Conservation (phyloP, 2,113 vertebrate species). For the Halichoeres trimaculatus region DNA sequence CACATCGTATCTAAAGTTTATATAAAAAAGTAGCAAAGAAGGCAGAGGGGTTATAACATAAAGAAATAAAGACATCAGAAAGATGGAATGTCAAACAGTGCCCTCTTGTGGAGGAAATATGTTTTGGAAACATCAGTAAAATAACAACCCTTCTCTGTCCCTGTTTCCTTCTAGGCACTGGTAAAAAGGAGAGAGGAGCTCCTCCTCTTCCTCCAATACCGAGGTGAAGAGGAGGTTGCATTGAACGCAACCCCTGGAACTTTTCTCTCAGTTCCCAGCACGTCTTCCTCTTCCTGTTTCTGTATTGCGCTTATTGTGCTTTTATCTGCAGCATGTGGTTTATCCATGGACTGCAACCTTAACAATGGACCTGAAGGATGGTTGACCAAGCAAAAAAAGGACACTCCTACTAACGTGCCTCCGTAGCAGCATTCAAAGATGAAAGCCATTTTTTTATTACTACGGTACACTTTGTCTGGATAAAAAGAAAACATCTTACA, state of each 20-base stretch:
- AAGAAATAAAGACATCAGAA: too few relatives aligned
- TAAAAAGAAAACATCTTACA: constrained; percentile 1
- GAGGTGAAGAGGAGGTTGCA: constrained; percentile 86
- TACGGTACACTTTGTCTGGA: constrained; percentile 32
- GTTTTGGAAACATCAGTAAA: background rate
- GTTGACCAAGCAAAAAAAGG: constrained; percentile 22
- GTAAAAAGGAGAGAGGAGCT: constrained; percentile 92
- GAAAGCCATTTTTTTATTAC: constrained; percentile 42
- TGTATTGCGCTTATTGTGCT: constrained; percentile 30
- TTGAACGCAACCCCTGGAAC: constrained; percentile 3
- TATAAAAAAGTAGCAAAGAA: too few relatives aligned
- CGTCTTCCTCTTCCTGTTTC: background rate
- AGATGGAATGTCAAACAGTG: background rate
- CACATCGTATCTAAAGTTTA: too few relatives aligned
- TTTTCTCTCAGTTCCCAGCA: background rate
- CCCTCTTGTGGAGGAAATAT: constrained; percentile 32
- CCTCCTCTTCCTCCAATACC: constrained; percentile 93
- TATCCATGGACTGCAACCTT: constrained; percentile 22
- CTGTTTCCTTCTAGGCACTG: constrained; percentile 83
- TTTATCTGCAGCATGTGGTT: constrained; percentile 32
- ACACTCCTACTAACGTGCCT: constrained; percentile 20
- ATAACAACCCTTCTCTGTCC: constrained; percentile 9
- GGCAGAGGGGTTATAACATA: too few relatives aligned
- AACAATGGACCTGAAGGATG: constrained; percentile 23
- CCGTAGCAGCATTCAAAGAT: constrained; percentile 34